Percentiles rank a stretch among this genome's conserved stretches.
Evolutionary conservation across 2,888 invertebrate genomes (phyloP).

Genomic region (Labia minor): DNA sequence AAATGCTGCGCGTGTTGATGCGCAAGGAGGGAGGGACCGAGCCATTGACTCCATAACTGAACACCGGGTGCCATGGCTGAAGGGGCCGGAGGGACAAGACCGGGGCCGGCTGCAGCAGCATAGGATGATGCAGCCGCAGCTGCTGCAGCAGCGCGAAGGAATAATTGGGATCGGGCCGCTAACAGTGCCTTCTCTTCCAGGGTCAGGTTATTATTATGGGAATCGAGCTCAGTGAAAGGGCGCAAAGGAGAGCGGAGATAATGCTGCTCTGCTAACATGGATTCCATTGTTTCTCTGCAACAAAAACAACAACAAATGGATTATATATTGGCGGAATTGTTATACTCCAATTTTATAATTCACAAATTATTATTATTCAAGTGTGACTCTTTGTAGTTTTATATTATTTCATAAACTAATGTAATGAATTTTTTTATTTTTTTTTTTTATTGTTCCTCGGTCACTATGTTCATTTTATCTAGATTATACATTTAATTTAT

Average conservation of each 20-base stretch:
- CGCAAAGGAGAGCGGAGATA: conserved; percentile 66
- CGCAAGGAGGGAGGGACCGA: conserved; percentile 45
- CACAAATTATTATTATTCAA: too few relatives aligned
- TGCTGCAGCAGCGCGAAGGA: conserved; percentile 59
- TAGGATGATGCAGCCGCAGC: conserved; percentile 45
- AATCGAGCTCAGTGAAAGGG: conserved; percentile 59
- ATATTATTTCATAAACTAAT: too few relatives aligned
- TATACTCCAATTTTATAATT: neutral
- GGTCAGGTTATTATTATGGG: conserved; percentile 42
- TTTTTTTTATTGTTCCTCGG: too few relatives aligned
- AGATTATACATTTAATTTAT: too few relatives aligned
- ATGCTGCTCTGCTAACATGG: conserved; percentile 75
- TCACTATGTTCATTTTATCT: too few relatives aligned
- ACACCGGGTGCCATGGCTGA: conserved; percentile 39
- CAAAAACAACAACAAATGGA: conserved; percentile 31
- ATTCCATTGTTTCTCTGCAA: conserved; percentile 81
- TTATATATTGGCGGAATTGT: neutral
- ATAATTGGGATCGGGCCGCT: conserved; percentile 63
- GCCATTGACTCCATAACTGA: conserved; percentile 56
- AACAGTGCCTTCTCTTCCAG: conserved; percentile 67
- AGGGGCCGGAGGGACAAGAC: conserved; percentile 38
- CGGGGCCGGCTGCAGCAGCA: conserved; percentile 40
- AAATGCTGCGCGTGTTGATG: conserved; percentile 46
- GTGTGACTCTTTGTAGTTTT: too few relatives aligned
- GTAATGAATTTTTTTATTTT: too few relatives aligned